Evolutionary conservation across 1,140 invertebrate species (phyloP), one percentile per base, ranked within the genome.

Genomic region (Galleria mellonella): DNA sequence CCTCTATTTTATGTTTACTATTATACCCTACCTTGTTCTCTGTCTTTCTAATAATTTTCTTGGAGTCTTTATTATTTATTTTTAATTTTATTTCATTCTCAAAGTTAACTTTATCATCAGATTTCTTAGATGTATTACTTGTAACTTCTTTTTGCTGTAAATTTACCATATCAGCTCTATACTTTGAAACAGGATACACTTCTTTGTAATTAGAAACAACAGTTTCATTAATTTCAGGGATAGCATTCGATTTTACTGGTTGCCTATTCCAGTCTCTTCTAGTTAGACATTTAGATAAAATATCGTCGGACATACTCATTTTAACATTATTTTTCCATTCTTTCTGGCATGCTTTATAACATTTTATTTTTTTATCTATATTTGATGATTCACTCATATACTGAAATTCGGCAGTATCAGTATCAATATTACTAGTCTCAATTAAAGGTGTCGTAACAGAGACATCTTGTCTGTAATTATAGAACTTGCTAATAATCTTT

Each of bases 371-470:
- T 39, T 69, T 69, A 17, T 76, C 63, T 1, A 62, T 52, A 7
- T 79, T 72, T 1, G 72, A 70, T 8, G 69, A 72, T 36, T 82
- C 75, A 11, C 63, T 74, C 7, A 64, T 10, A 36, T 60, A 78
- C 36, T 72, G 54, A 55, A 45, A 71, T 8, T 67, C 65, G 5
- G 64, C 65, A 0, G 68, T 82, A 29, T 74, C 73, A 8, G 73
- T 82, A n/a, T 72, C 69, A 6, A 67, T 68, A 41, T 76, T 70
- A 45, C 72, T 81, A 0, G 67, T 72, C 14, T 45, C 47, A 32
- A 83, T 79, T 10, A 83, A 47, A 6, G 77, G 79, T 4, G 77
- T 79, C 0, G 77, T 82, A 0, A 82, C 65, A 1, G 79, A 76
- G 0, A 44, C 76, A 23, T 83, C 77, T 43, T 79, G 68, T 13